Evolutionary conservation across 2,888 invertebrate species (phyloP), one percentile per base, ranked within the genome.

Genomic region (Tortrix viridana): DNA sequence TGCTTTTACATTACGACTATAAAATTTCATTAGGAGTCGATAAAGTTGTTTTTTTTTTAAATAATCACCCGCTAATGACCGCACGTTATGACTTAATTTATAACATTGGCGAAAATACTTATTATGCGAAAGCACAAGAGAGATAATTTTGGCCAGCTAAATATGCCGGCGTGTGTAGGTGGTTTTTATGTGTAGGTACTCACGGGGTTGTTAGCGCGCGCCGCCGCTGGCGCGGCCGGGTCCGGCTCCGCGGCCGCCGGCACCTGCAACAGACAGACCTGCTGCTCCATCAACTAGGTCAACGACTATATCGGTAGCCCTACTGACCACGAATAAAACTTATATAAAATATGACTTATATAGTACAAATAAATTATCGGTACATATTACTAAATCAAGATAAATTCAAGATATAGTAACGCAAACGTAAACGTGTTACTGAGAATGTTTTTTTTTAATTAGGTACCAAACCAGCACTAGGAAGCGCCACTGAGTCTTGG

Each of bases 181-280:
- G 7, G 19, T 14, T 37, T 38, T 12, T 43, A 23, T 32, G 2
- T n/a, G 32, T 3, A 12, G 55, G 46, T 67, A 84, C 88, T 86
- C 77, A 90, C 90, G 41, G 86, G 78, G 70, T 85, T 88, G 69
- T 87, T 88, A 69, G 85, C 79, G 63, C 85, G 86, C 41, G 86
- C 83, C 70, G 88, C 75, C 67, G 86, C 85, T 82, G 60, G 86
- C 80, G 72, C 88, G 88, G 76, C 85, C 84, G 55, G 85, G 85
- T 70, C 87, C 88, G 43, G 86, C 77, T 89, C 89, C 67, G 89
- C 80, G 59, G 88, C 86, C 61, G 82, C 86, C 58, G 88, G 83
- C 79, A 91, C 88, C 91, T 92, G 87, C 71, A 89, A 86, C 82
- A 83, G 86, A 77, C 72, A 81, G 72, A 70, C 74, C 65, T 72